Evolutionary conservation across 1,140 invertebrate species (phyloP).

Genomic region (Zaprionus africanus): DNA sequence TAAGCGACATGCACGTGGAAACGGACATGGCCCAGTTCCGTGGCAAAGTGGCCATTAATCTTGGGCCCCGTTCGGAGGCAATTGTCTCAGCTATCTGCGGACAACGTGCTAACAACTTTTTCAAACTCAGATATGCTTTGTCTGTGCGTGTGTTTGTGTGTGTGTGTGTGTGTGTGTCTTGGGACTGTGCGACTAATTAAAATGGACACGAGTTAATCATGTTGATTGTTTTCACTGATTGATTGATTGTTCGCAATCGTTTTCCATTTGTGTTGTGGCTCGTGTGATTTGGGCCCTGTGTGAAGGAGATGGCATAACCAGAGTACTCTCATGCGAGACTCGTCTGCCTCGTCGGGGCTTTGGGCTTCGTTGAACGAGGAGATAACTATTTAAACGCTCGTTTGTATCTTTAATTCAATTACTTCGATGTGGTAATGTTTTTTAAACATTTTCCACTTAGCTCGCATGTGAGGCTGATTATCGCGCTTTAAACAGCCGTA

Average conservation of each 20-base stretch:
- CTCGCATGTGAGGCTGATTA: neutral
- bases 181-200: slow-evolving; percentile 54
- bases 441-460: neutral
- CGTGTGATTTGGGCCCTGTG: neutral
- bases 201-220: slow-evolving; percentile 66
- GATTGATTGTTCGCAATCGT: slow-evolving; percentile 60
- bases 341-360: neutral
- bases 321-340: neutral
- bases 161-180: slow-evolving; percentile 6
- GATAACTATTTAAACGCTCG: neutral
- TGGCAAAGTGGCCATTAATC: slow-evolving; percentile 39
- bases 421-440: neutral
- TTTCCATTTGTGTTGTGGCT: slow-evolving; percentile 20
- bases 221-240: slow-evolving; percentile 73
- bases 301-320: neutral
- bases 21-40: slow-evolving; percentile 49
- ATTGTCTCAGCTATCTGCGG: slow-evolving; percentile 20
- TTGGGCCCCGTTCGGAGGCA: slow-evolving; percentile 12
- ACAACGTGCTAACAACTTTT: slow-evolving; percentile 48
- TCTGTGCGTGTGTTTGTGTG: neutral
- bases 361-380: neutral
- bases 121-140: slow-evolving; percentile 18
- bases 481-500: slow-evolving; percentile 30
- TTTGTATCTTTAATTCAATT: slow-evolving; percentile 6
- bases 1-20: slow-evolving; percentile 59